These are phyloP conservation scores for Caenorhabditis imperialis DNA, from an alignment of 2,888 invertebrate genomes.

Conservation along the genomic window DNA sequence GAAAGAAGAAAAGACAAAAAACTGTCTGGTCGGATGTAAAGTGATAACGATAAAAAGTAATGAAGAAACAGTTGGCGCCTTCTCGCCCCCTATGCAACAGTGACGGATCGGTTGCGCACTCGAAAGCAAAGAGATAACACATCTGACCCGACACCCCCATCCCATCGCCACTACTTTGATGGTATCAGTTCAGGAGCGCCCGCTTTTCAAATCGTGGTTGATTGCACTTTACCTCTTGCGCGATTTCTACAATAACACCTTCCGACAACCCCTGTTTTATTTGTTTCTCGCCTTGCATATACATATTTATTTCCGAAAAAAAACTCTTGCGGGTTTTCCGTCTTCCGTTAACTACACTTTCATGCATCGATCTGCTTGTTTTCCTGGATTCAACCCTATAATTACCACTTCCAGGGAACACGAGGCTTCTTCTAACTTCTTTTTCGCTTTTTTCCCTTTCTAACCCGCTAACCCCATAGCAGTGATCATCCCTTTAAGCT, in stretches of 20 bases:
- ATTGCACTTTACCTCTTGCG: slow-evolving; percentile 30
- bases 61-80: no score
- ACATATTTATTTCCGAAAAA: no score
- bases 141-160: slow-evolving; percentile 22
- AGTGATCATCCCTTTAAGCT: slow-evolving; percentile 38
- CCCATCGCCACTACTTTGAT: slow-evolving; percentile 10
- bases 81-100: slow-evolving; percentile 24
- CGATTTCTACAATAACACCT: no score
- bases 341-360: neutral
- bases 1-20: no score
- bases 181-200: slow-evolving; percentile 12
- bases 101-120: slow-evolving; percentile 27
- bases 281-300: no score
- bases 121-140: slow-evolving; percentile 28
- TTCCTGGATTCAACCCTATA: slow-evolving; percentile 31
- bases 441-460: neutral
- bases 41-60: no score
- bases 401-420: slow-evolving; percentile 18
- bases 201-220: neutral
- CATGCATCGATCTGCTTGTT: slow-evolving; percentile 2
- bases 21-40: no score
- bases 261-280: no score
- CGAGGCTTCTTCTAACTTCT: neutral
- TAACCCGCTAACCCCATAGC: slow-evolving; percentile 13
- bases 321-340: no score